Conservation (phyloP, 2,888 invertebrate species). For the Drosophila meridiana region DNA sequence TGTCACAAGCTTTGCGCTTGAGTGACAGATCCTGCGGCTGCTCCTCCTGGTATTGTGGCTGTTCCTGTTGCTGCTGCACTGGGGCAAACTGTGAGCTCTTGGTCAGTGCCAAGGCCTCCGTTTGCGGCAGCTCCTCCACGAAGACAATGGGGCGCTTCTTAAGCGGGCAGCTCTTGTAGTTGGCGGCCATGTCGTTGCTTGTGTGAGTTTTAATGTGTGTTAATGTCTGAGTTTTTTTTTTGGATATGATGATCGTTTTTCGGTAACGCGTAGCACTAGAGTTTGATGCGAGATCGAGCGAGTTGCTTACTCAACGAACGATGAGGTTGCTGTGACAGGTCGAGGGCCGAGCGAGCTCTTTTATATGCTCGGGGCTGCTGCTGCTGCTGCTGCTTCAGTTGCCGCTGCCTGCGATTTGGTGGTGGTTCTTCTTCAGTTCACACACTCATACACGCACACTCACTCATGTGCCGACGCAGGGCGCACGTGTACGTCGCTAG, state of each 20-base stretch:
- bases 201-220: slow-evolving; percentile 4
- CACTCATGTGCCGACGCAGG: slow-evolving; percentile 27
- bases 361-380: slow-evolving; percentile 71
- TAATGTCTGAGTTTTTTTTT: neutral
- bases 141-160: slow-evolving; percentile 94
- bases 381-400: slow-evolving; percentile 29
- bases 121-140: slow-evolving; percentile 86
- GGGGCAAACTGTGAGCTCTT: slow-evolving; percentile 51
- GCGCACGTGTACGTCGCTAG: slow-evolving; percentile 66
- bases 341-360: slow-evolving; percentile 73
- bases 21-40: slow-evolving; percentile 84
- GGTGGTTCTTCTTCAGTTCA: slow-evolving; percentile 73
- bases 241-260: slow-evolving; percentile 15
- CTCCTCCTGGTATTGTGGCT: slow-evolving; percentile 47
- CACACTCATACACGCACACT: slow-evolving; percentile 28
- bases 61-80: neutral
- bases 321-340: slow-evolving; percentile 84
- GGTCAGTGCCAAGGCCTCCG: slow-evolving; percentile 72
- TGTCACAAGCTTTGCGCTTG: slow-evolving; percentile 77
- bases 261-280: slow-evolving; percentile 39
- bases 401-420: slow-evolving; percentile 57
- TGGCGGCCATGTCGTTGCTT: slow-evolving; percentile 81
- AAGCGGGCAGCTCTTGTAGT: slow-evolving; percentile 95
- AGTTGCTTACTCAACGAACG: slow-evolving; percentile 81
- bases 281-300: slow-evolving; percentile 37